Conservation (phyloP, 1,140 invertebrate species). For the Patella vulgata region DNA sequence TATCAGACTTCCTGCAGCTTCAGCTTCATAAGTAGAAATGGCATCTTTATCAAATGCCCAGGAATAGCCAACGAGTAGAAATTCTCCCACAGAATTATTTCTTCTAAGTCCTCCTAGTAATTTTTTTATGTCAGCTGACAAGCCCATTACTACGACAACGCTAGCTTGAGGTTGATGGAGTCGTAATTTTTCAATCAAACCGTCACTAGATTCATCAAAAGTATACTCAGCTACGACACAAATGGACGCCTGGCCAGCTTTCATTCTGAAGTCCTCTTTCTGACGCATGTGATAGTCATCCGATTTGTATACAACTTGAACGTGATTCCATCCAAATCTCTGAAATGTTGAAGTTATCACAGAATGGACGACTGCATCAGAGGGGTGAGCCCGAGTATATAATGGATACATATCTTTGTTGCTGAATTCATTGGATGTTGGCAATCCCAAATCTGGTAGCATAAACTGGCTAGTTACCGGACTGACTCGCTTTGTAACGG, state of each 20-base stretch:
- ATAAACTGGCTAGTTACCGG: slow-evolving; percentile 63
- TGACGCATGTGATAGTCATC: slow-evolving; percentile 15
- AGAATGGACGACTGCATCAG: slow-evolving; percentile 79
- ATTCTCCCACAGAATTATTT: slow-evolving; percentile 17
- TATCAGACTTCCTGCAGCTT: slow-evolving; percentile 40
- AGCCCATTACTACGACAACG: slow-evolving; percentile 41
- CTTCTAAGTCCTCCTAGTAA: slow-evolving; percentile 35
- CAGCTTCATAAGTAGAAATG: slow-evolving; percentile 29
- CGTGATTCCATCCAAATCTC: slow-evolving; percentile 44
- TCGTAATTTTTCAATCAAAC: slow-evolving; percentile 31
- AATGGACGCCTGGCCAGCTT: slow-evolving; percentile 20
- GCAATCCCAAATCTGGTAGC: slow-evolving; percentile 81
- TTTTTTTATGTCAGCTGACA: slow-evolving; percentile 19
- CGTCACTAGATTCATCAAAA: slow-evolving; percentile 12
- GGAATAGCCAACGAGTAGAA: slow-evolving; percentile 41
- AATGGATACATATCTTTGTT: slow-evolving; percentile 76
- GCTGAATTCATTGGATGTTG: slow-evolving; percentile 51
- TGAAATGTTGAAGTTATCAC: slow-evolving; percentile 69
- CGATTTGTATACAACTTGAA: slow-evolving; percentile 40
- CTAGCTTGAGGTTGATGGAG: slow-evolving; percentile 28
- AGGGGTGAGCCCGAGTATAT: slow-evolving; percentile 81
- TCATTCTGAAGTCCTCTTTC: slow-evolving; percentile 17
- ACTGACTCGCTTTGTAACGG: slow-evolving; percentile 25
- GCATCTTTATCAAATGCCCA: slow-evolving; percentile 1
- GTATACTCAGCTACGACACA: slow-evolving; percentile 39